Conservation (phyloP, 2,797 vertebrate genomes). For the Scomberomorus guttatus region DNA sequence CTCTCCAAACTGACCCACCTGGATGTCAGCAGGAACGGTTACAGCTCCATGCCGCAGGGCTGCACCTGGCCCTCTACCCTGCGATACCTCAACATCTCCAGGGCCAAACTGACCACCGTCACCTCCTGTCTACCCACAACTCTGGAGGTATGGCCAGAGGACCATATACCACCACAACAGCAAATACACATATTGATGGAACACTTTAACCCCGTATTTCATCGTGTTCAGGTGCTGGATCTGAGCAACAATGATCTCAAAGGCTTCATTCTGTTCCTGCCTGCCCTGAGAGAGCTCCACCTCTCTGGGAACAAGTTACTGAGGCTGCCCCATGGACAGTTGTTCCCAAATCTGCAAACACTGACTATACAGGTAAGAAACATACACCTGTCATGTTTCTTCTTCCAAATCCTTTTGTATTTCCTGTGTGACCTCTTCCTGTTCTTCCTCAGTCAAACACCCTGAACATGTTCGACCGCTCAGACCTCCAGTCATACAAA, state of each 20-base stretch:
- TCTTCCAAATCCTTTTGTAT: not conserved
- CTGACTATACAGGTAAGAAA: slow-evolving; percentile 62
- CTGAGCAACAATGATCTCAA: slow-evolving; percentile 69
- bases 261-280: slow-evolving; percentile 42
- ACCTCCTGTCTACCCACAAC: slow-evolving; percentile 60
- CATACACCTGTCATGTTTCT: not conserved
- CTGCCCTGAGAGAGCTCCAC: slow-evolving; percentile 67
- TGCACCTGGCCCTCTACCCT: slow-evolving; percentile 74
- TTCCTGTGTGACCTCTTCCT: not conserved
- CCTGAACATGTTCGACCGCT: slow-evolving; percentile 56
- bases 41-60: slow-evolving; percentile 61
- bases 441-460: slow-evolving; percentile 69
- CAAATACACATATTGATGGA: too few species aligned
- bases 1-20: slow-evolving; percentile 72
- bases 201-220: too few species aligned
- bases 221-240: slow-evolving; percentile 65
- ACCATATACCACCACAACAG: not conserved
- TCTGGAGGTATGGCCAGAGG: slow-evolving; percentile 61
- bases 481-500: slow-evolving; percentile 49
- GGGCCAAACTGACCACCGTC: slow-evolving; percentile 52
- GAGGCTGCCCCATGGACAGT: slow-evolving; percentile 51
- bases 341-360: slow-evolving; percentile 61
- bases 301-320: slow-evolving; percentile 76
- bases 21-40: slow-evolving; percentile 70
- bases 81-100: slow-evolving; percentile 72